These are phyloP conservation scores for Hippopotamyrus pictus DNA, from an alignment of 2,797 vertebrate genomes.

Conservation along the genomic window DNA sequence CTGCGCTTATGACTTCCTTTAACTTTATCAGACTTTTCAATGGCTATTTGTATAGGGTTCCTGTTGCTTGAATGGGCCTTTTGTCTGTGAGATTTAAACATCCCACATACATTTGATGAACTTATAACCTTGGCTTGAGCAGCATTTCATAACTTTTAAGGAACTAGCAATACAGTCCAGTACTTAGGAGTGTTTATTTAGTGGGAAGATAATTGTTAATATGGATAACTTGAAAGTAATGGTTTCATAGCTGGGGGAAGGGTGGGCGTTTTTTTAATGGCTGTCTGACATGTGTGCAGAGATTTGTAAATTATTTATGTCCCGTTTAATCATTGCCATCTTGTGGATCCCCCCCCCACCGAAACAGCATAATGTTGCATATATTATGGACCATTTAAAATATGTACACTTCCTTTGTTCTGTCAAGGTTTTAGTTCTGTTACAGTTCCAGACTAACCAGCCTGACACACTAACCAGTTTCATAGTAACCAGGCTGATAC, in stretches of 20 bases:
- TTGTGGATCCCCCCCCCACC: constrained; percentile 71
- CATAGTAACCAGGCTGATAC: not conserved
- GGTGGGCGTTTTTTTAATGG: not conserved
- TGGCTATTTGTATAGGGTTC: constrained; percentile 31
- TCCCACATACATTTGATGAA: constrained; percentile 54
- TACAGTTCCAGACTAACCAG: not conserved
- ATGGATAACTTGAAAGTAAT: not conserved
- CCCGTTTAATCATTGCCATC: constrained; percentile 68
- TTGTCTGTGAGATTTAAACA: constrained; percentile 14
- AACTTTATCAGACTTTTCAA: constrained; percentile 40
- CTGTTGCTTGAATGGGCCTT: constrained; percentile 48
- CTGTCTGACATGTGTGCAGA: constrained; percentile 9
- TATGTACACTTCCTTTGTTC: constrained; percentile 45
- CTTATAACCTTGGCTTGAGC: constrained; percentile 36
- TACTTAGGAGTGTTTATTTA: constrained; percentile 4
- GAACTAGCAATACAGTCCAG: not conserved
- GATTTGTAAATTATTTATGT: constrained; percentile 65
- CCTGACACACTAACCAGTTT: not conserved
- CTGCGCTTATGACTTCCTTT: constrained; percentile 27
- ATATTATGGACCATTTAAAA: constrained; percentile 52
- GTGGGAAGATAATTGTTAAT: constrained; percentile 4
- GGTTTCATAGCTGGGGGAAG: not conserved
- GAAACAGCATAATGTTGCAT: constrained; percentile 56
- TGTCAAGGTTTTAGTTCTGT: not conserved
- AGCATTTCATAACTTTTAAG: not conserved